phyloP scores from a whole-genome alignment of 2,797 vertebrate species.

The Myotis planiceps region DNA sequence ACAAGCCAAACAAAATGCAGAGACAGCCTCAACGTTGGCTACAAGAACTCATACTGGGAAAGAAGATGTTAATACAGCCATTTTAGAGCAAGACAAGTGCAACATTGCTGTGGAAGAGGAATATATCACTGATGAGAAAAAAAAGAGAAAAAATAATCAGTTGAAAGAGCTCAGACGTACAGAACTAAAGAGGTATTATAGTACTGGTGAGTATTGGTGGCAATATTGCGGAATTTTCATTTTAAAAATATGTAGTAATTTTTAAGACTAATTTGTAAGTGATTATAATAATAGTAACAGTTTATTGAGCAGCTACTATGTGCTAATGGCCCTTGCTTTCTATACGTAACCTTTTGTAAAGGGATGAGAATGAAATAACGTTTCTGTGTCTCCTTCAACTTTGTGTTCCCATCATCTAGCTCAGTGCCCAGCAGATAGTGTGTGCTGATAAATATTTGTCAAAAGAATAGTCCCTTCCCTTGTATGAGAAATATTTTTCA shows the following conservation, averaged over 20 bases:
- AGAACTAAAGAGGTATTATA: slow-evolving; percentile 89
- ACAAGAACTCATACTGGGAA: slow-evolving; percentile 82
- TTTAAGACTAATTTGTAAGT: background rate
- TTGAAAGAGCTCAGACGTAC: slow-evolving; percentile 88
- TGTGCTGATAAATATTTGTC: background rate
- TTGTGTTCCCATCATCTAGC: background rate
- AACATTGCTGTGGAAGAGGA: slow-evolving; percentile 83
- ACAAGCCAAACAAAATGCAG: slow-evolving; percentile 87
- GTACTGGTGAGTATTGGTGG: slow-evolving; percentile 78
- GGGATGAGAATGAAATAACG: background rate
- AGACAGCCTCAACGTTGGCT: slow-evolving; percentile 74
- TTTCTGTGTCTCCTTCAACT: background rate
- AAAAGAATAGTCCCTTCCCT: background rate
- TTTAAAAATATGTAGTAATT: background rate
- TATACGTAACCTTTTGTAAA: background rate
- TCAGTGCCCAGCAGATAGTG: background rate
- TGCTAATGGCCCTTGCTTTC: background rate
- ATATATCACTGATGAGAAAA: slow-evolving; percentile 85
- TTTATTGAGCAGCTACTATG: background rate
- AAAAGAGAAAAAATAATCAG: slow-evolving; percentile 88
- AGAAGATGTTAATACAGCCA: slow-evolving; percentile 82
- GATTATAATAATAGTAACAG: background rate
- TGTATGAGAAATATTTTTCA: background rate
- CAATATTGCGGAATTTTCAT: background rate
- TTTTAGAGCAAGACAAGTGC: slow-evolving; percentile 85